phyloP scores from a whole-genome alignment of 2,888 invertebrate species.

The Rhynchonema sp. region DNA sequence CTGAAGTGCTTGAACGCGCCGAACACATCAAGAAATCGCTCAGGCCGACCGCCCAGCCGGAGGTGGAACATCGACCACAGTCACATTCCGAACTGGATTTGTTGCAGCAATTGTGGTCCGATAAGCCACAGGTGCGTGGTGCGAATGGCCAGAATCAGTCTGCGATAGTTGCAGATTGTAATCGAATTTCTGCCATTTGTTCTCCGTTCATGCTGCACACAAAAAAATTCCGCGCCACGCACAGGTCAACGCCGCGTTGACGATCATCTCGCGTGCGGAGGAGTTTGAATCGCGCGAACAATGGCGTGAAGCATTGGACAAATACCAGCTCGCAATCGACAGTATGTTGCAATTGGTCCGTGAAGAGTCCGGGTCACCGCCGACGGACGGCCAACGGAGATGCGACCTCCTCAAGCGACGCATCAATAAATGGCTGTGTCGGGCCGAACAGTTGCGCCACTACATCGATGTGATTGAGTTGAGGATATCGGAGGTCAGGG shows the following conservation, averaged over 20 bases:
- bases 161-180: too few species aligned
- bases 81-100: not conserved
- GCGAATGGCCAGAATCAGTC: too few species aligned
- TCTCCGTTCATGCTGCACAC: too few species aligned
- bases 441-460: constrained; percentile 1
- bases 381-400: not conserved
- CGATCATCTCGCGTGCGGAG: constrained; percentile 2
- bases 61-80: not conserved
- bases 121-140: constrained; percentile 3
- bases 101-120: not conserved
- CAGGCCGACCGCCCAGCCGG: not conserved
- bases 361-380: not conserved
- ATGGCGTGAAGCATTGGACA: not conserved
- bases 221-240: too few species aligned
- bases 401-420: constrained; percentile 1
- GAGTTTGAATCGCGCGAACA: constrained; percentile 1
- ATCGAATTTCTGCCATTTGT: too few species aligned
- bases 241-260: constrained; percentile 6
- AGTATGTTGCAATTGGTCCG: constrained; percentile 3
- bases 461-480: not conserved
- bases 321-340: constrained; percentile 7
- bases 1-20: not conserved
- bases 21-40: not conserved
- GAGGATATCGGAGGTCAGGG: not conserved
- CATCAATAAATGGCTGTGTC: constrained; percentile 3